Conservation (phyloP, 2,888 invertebrate species). For the Philereme transversata region DNA sequence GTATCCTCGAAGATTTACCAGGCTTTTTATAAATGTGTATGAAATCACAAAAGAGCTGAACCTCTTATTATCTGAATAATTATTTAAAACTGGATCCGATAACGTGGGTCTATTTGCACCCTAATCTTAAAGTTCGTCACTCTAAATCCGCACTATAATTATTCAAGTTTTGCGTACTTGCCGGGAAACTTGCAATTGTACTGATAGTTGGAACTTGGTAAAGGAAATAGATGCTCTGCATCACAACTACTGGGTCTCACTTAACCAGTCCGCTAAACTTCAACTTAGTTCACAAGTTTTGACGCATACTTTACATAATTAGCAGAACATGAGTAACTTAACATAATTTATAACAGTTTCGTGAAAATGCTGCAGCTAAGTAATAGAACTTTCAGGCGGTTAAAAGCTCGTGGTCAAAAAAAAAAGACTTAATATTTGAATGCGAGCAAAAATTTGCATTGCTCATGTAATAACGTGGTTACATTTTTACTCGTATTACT, state of each 20-base stretch:
- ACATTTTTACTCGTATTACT: conserved; percentile 40
- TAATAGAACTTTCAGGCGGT: conserved; percentile 3
- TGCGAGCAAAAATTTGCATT: conserved; percentile 41
- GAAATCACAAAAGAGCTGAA: background rate
- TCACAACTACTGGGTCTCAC: conserved; percentile 20
- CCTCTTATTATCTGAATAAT: too few species aligned
- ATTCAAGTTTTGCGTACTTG: conserved; percentile 10
- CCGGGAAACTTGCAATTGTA: conserved; percentile 9
- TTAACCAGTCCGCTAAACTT: conserved; percentile 21
- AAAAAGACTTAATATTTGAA: conserved; percentile 38
- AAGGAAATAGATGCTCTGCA: conserved; percentile 13
- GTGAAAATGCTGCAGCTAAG: conserved; percentile 10
- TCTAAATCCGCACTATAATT: conserved; percentile 10
- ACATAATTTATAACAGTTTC: conserved; percentile 13
- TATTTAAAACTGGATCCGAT: background rate
- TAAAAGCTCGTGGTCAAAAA: conserved; percentile 10
- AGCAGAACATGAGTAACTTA: conserved; percentile 21
- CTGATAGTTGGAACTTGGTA: conserved; percentile 3
- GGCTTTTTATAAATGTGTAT: too few species aligned
- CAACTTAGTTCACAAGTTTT: conserved; percentile 22
- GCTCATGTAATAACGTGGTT: conserved; percentile 42
- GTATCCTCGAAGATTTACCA: too few species aligned
- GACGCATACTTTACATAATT: conserved; percentile 26
- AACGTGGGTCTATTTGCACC: background rate
- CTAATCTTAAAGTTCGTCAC: conserved; percentile 14